These are phyloP conservation scores for Bombus huntii DNA, from an alignment of 1,140 invertebrate genomes.

Conservation along the genomic window DNA sequence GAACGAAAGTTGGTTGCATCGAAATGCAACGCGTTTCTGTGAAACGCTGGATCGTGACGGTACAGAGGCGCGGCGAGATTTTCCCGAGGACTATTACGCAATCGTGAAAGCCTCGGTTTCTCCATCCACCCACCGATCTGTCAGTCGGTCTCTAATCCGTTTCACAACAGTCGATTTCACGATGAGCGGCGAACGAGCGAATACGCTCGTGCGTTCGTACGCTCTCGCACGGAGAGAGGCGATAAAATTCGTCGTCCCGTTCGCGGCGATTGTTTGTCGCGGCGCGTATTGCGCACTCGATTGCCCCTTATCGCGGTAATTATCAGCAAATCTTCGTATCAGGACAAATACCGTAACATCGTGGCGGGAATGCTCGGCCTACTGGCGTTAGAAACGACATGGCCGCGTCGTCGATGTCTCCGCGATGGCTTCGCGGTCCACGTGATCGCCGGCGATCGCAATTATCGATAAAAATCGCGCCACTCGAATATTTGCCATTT, in stretches of 20 bases:
- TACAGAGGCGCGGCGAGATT: conserved; percentile 22
- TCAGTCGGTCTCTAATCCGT: conserved; percentile 68
- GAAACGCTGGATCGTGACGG: conserved; percentile 1
- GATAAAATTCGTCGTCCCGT: conserved; percentile 67
- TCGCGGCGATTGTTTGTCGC: conserved; percentile 64
- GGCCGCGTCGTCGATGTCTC: conserved; percentile 71
- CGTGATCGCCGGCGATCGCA: conserved; percentile 45
- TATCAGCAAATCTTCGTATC: conserved; percentile 79
- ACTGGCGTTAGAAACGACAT: conserved; percentile 66
- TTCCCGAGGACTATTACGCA: conserved; percentile 38
- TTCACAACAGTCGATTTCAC: conserved; percentile 69
- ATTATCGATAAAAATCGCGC: conserved; percentile 34
- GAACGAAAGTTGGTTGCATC: neutral
- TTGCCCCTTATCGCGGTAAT: conserved; percentile 74
- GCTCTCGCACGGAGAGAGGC: conserved; percentile 12
- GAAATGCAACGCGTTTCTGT: neutral
- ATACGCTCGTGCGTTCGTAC: neutral
- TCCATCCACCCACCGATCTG: conserved; percentile 51
- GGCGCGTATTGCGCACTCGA: conserved; percentile 67
- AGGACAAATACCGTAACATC: conserved; percentile 77
- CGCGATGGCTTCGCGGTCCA: conserved; percentile 40
- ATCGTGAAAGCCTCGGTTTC: conserved; percentile 54
- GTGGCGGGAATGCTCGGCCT: conserved; percentile 65
- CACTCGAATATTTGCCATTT: neutral
- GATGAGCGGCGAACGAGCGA: neutral